These are phyloP conservation scores for Atrichornis clamosus DNA, from an alignment of 2,113 vertebrate species.

Conservation along the genomic window DNA sequence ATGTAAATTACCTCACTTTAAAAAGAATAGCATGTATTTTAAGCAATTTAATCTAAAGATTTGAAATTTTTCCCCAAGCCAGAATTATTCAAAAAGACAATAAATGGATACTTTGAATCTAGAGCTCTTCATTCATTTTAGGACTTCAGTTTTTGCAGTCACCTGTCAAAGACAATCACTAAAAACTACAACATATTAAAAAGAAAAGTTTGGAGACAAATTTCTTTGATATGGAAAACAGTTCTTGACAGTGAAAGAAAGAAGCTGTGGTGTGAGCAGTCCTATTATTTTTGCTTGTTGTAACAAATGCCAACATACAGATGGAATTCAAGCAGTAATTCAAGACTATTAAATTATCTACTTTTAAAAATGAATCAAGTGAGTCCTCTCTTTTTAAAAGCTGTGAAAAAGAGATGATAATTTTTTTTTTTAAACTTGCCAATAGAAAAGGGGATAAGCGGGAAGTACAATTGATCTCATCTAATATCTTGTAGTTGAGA, in stretches of 20 bases:
- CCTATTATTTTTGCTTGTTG: constrained; percentile 55
- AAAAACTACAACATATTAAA: not conserved
- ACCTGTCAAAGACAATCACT: not conserved
- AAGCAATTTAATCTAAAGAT: not conserved
- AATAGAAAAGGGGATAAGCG: constrained; percentile 49
- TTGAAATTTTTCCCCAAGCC: not conserved
- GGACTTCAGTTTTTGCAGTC: not conserved
- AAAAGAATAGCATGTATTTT: not conserved
- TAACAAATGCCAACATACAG: constrained; percentile 52
- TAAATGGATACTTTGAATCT: not conserved
- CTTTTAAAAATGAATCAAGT: constrained; percentile 64
- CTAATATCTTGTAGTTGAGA: constrained; percentile 69
- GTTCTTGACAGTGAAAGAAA: constrained; percentile 38
- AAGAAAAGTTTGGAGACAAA: constrained; percentile 6
- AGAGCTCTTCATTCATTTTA: not conserved
- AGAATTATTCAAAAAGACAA: not conserved
- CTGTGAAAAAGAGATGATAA: constrained; percentile 30
- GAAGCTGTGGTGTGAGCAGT: constrained; percentile 43
- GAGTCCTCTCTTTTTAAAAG: constrained; percentile 47
- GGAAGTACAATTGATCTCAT: constrained; percentile 66
- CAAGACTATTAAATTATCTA: constrained; percentile 58
- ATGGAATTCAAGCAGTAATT: constrained; percentile 67
- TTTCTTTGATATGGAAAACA: constrained; percentile 34
- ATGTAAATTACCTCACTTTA: not conserved
- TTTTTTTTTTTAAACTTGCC: constrained; percentile 34